phyloP scores from a whole-genome alignment of 2,888 invertebrate genomes.

The Tenthredo mesomela region DNA sequence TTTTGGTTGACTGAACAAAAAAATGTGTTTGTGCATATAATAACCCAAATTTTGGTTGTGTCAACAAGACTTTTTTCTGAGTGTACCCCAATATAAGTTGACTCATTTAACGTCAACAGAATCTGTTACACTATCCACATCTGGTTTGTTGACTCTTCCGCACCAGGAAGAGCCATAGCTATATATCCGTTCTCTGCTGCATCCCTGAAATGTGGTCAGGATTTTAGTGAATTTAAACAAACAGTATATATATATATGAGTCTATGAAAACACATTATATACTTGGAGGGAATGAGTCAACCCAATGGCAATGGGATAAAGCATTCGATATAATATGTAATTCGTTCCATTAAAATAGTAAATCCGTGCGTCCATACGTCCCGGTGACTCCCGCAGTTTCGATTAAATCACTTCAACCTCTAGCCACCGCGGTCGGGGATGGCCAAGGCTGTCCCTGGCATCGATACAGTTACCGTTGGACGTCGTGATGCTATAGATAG shows the following conservation, averaged over 20 bases:
- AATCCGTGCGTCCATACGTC: too few relatives aligned
- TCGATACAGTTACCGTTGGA: conserved; percentile 42
- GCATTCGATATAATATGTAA: neutral
- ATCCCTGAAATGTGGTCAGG: too few relatives aligned
- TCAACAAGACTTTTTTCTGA: too few relatives aligned
- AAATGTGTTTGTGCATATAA: too few relatives aligned
- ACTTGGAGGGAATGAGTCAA: neutral
- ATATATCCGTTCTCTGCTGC: neutral
- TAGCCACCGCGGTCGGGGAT: conserved; percentile 8
- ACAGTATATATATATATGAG: neutral
- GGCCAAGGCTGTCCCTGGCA: conserved; percentile 50
- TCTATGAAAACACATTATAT: too few relatives aligned
- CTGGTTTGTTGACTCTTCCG: neutral
- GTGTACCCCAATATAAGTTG: neutral
- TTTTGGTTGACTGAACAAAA: too few relatives aligned
- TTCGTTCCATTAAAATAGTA: too few relatives aligned
- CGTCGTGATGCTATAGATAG: conserved; percentile 44
- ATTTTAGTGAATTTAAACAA: neutral
- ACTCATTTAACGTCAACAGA: neutral
- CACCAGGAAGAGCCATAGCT: too few relatives aligned
- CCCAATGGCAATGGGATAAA: neutral
- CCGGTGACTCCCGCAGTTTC: neutral
- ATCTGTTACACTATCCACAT: neutral
- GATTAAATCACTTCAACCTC: conserved; percentile 18
- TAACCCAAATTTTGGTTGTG: too few relatives aligned